Base-by-base conservation (phyloP, 2,113 vertebrate genomes). In the Embiotoca jacksoni region DNA sequence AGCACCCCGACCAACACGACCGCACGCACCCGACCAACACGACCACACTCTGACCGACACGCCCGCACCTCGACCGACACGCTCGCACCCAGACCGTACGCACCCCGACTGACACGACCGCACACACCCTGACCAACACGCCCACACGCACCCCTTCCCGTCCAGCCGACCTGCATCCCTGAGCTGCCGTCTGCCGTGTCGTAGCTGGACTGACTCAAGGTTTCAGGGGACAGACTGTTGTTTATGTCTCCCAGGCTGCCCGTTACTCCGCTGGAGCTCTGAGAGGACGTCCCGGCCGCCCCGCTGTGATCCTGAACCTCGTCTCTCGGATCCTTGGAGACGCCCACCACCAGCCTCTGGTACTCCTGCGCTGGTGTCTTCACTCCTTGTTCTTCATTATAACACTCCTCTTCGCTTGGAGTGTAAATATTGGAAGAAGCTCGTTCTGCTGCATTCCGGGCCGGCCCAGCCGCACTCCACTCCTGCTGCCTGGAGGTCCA, bases 211-310 rank as follows among this genome's bases (percentile, higher is more conserved):
- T 85, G 93, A 66, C 87, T 94, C 1, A 79, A 88, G 39, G 84
- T 89, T 71, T 94, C 92, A 0, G 87, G 87, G 31, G 92, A 94
- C 71, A 83, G 71, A 39, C 81, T 87, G 44, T 89, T 87, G 10
- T 88, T 83, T 67, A 83, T 80, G 39, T 90, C 85, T 33, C 69
- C 79, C 47, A 90, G 59, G 54, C 91, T 94, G 46, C 90, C 93
- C 0, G 91, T 94, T n/a, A 93, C 86, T 2, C 92, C 91, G 13
- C 93, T 93, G 83, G 93, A 93, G 76, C 92, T 92, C 30, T 90
- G 88, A 33, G 90, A 91, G 30, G 87, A 88, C 0, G 23, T 36
- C 44, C 86, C 76, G 2, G 23, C 36, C 4, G 32, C 46, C 32
- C 75, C 68, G 3, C 69, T 89, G 66, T 62, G 71, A 62, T 83